Conservation (phyloP, 2,113 vertebrate genomes). For the Baryphthengus martii region DNA sequence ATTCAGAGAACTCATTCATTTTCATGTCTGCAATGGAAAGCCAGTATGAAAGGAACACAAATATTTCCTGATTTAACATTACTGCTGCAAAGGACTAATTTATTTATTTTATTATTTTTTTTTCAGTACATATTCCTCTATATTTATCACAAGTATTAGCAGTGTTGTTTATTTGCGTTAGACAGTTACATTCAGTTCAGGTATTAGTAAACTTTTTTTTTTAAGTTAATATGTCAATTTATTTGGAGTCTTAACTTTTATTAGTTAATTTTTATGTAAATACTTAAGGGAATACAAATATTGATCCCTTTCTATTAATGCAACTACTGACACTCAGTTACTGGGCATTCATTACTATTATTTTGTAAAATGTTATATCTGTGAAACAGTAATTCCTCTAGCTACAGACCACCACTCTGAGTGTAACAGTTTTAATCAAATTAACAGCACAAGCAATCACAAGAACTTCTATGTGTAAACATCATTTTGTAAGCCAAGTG, state of each 20-base stretch:
- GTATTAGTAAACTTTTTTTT: neutral
- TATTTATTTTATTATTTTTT: neutral
- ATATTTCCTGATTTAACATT: neutral
- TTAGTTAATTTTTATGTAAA: neutral
- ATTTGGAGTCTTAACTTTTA: neutral
- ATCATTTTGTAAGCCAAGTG: neutral
- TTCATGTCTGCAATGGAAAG: neutral
- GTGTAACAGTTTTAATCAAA: neutral
- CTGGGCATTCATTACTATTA: neutral
- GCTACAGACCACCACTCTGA: neutral
- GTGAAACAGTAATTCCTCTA: neutral
- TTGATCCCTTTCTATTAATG: neutral
- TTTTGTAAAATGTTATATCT: neutral
- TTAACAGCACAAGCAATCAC: neutral
- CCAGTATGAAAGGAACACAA: neutral
- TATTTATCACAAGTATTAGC: neutral
- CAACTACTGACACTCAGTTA: neutral
- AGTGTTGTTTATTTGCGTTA: neutral
- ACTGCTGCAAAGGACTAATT: neutral
- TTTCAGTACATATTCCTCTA: neutral
- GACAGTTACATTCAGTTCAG: neutral
- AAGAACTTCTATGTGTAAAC: neutral
- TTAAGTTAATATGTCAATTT: neutral
- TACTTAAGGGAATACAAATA: neutral
- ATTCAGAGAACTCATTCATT: neutral